Evolutionary conservation across 2,113 vertebrate species (phyloP), one percentile per base, ranked within the genome.

Genomic region (Thunnus thynnus): DNA sequence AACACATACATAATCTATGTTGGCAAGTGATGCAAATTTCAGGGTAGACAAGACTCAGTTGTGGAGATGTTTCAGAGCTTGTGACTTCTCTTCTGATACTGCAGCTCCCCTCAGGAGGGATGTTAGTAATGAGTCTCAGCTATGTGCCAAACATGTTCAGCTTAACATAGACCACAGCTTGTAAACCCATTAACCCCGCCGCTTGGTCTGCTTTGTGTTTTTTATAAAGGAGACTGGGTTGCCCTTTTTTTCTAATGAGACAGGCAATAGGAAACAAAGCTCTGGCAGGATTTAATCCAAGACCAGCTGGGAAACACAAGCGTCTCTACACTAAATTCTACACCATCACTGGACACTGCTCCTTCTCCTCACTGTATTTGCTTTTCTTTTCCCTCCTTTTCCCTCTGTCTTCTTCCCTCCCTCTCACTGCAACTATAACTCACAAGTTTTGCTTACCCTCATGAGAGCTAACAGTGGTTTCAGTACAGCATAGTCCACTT

Each of bases 101-200:
- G 32, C 32, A 36, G 17, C 22, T 51, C 30, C 27, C 61, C 62
- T 68, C 66, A 52, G 71, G 56, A 58, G 67, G 52, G 47, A 73
- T 36, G 13, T 47, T 3, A 20, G 22, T 76, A 63, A 78, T 78
- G 69, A 84, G 65, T 76, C 20, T 68, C 62, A 72, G 73, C 55
- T 68, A 68, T 68, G 65, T 75, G 82, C 41, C 64, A 74, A 85
- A 80, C 76, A 55, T 87, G 82, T 64, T 83, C 18, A 72, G 74
- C 55, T 50, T 67, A 56, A 65, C 62, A 73, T 54, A 58, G 50
- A 13, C 50, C 58, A 25, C 66, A 79, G 78, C 69, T 73, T 63
- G 67, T 76, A 69, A 84, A 78, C 74, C 78, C 66, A 72, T 51
- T 84, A 72, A 76, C 80, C 77, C 57, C 60, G 62, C 55, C 20